Evolutionary conservation across 2,888 invertebrate species (phyloP).

Genomic region (Creontiades dilutus): DNA sequence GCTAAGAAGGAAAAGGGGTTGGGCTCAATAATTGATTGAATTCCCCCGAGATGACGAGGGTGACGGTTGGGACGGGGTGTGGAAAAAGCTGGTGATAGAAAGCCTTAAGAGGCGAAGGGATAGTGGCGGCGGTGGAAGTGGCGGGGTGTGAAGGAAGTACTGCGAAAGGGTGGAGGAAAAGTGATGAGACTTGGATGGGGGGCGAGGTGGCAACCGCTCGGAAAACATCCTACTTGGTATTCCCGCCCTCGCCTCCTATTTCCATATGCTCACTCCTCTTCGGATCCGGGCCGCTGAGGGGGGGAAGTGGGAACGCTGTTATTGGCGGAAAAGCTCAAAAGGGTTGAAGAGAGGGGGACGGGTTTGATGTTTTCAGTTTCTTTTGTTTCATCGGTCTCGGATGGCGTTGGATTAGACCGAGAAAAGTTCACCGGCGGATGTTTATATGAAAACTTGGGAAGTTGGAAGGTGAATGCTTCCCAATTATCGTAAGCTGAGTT

Average conservation of each 20-base stretch:
- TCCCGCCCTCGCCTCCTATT: slow-evolving; percentile 63
- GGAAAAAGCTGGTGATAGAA: neutral
- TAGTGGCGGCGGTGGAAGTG: neutral
- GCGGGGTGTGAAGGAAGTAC: slow-evolving; percentile 8
- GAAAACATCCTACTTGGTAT: slow-evolving; percentile 71
- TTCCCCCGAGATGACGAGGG: slow-evolving; percentile 68
- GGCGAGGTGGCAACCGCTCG: slow-evolving; percentile 64
- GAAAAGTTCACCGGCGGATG: neutral
- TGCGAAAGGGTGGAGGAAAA: slow-evolving; percentile 57
- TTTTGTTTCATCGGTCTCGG: slow-evolving; percentile 43
- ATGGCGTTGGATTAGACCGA: neutral
- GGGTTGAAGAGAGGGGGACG: neutral
- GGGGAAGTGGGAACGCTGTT: neutral
- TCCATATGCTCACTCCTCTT: slow-evolving; percentile 69
- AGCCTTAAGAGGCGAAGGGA: too few species aligned
- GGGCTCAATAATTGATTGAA: slow-evolving; percentile 72
- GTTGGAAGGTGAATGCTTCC: neutral
- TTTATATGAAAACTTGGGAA: neutral
- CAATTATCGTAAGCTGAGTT: neutral
- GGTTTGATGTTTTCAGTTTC: slow-evolving; percentile 24
- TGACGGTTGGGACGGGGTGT: slow-evolving; percentile 47
- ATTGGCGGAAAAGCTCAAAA: neutral
- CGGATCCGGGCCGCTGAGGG: neutral
- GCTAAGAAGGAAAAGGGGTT: slow-evolving; percentile 66
- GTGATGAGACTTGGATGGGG: slow-evolving; percentile 37